These are phyloP conservation scores for Todus mexicanus DNA, from an alignment of 2,797 vertebrate genomes.

Conservation along the genomic window DNA sequence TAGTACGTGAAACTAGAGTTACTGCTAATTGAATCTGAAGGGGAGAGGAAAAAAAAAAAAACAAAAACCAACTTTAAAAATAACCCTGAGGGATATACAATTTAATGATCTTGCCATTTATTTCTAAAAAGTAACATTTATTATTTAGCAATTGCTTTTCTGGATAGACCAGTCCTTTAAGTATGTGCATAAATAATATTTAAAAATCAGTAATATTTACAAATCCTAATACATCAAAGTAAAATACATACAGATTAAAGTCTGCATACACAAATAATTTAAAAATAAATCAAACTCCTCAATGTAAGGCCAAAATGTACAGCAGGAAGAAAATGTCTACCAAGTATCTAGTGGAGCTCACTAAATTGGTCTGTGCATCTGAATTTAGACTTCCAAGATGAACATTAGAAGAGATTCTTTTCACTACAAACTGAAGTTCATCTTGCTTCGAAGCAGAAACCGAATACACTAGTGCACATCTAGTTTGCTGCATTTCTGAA, in stretches of 20 bases:
- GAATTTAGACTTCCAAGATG: constrained; percentile 25
- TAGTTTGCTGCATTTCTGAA: constrained; percentile 51
- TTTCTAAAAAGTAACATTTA: constrained; percentile 74
- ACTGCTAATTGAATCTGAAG: constrained; percentile 50
- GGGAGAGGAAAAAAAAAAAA: background rate
- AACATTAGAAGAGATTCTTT: constrained; percentile 5
- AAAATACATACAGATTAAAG: constrained; percentile 74
- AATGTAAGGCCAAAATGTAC: constrained; percentile 63
- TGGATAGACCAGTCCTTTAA: constrained; percentile 73
- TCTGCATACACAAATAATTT: constrained; percentile 79
- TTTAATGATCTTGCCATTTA: constrained; percentile 72
- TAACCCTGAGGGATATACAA: constrained; percentile 81
- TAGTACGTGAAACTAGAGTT: constrained; percentile 47
- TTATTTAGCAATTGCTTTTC: constrained; percentile 74
- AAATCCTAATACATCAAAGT: constrained; percentile 75
- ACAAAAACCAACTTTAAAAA: constrained; percentile 36
- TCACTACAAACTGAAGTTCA: constrained; percentile 6
- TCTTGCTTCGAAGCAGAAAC: constrained; percentile 18
- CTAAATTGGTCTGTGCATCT: constrained; percentile 36
- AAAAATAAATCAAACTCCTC: constrained; percentile 72
- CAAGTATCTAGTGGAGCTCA: constrained; percentile 48
- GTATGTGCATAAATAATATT: constrained; percentile 80
- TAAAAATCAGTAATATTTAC: constrained; percentile 77
- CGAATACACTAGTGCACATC: constrained; percentile 11
- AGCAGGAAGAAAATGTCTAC: constrained; percentile 49